Evolutionary conservation across 2,113 vertebrate genomes (phyloP).

Genomic region (Phalacrocorax pelagicus): DNA sequence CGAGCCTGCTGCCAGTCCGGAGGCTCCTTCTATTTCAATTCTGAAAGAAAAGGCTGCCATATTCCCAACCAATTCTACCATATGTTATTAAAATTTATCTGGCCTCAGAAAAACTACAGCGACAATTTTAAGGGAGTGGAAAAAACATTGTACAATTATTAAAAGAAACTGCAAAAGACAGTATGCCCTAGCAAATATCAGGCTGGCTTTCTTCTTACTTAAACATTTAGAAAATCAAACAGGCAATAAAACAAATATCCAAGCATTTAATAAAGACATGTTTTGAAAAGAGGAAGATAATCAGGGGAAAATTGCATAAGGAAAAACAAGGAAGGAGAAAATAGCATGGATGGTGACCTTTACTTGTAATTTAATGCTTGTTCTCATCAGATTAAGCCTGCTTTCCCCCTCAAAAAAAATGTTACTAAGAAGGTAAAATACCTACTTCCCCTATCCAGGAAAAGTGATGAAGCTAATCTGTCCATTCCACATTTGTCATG

Average conservation of each 20-base stretch:
- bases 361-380: not conserved
- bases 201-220: not conserved
- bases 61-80: not conserved
- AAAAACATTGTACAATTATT: not conserved
- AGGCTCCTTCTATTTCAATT: not conserved
- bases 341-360: not conserved
- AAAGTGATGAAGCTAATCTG: not conserved
- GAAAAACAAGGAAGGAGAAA: not conserved
- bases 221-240: not conserved
- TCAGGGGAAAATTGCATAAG: not conserved
- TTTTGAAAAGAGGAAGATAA: not conserved
- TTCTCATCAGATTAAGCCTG: not conserved
- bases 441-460: not conserved
- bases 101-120: not conserved
- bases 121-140: not conserved
- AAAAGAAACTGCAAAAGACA: not conserved
- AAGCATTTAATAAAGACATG: not conserved
- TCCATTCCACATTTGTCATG: not conserved
- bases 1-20: not conserved
- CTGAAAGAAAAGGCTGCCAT: not conserved
- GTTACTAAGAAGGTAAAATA: not conserved
- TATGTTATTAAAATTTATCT: rapidly evolving
- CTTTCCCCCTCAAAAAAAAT: not conserved
- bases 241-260: not conserved
- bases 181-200: not conserved